Base-by-base conservation (phyloP, 2,888 invertebrate species). In the Pachliopta kotzebuea region DNA sequence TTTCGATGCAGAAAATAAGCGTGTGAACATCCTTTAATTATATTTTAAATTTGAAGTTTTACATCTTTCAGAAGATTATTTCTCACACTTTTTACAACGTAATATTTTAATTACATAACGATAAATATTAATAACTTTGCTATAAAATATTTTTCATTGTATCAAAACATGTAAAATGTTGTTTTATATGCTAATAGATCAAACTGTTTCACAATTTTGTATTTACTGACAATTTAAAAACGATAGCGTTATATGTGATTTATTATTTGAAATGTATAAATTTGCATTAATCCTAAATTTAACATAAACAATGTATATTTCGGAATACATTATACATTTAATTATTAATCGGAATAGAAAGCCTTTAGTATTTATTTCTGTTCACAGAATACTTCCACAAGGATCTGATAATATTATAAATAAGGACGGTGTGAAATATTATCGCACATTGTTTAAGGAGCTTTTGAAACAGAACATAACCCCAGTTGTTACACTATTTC, bases 391-490 rank as follows among this genome's bases (percentile, higher is more conserved):
- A 60, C 84, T 96, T 69, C 96, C 96, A 0, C 92, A 92, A 29
- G 96, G 96, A 29, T 93, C 93, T 50, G 91, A 93, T 70, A 93
- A 94, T 74, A 79, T 92, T 49, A 88, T 96, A 59, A 97, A 94
- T 79, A 85, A 92, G 64, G 93, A 93, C 6, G 97, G 96, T 24
- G 90, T 95, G 1, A 85, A 92, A 59, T 96, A 96, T 84, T 97
- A 97, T 81, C 94, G 95, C 66, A 93, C 93, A 62, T 77, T 97
- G 54, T 95, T 97, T 63, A 90, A 96, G 76, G 95, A 93, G 71
- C 89, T 97, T 23, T 71, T 94, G 26, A 92, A 86, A 66, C 93
- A 92, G 62, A 93, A 93, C 59, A 95, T 96, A 65, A 92, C 93
- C 56, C 96, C 96, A 0, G 87, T 94, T 77, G 93, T 94, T 0